phyloP scores from a whole-genome alignment of 2,113 vertebrate genomes.

The Gavia stellata region DNA sequence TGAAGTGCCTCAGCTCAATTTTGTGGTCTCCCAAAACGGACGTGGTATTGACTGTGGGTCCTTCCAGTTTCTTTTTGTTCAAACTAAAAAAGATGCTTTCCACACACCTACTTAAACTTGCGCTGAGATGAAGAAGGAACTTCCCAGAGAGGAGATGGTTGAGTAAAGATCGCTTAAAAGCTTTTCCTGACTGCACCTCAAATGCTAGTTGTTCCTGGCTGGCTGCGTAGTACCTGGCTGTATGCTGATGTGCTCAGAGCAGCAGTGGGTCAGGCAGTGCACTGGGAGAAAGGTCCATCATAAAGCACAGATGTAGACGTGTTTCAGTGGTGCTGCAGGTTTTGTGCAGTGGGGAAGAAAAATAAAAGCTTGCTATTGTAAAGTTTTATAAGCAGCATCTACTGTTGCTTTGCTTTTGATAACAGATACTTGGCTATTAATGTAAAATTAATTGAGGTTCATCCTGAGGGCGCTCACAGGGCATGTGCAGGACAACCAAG shows the following conservation, averaged over 20 bases:
- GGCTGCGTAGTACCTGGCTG: neutral
- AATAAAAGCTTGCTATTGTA: neutral
- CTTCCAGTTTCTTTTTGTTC: neutral
- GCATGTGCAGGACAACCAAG: too few species aligned
- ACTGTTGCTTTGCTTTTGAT: neutral
- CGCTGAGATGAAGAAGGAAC: neutral
- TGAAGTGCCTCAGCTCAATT: neutral
- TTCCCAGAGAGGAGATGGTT: neutral
- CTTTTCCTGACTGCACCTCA: neutral
- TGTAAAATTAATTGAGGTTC: too few species aligned
- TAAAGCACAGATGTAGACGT: neutral
- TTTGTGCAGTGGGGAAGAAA: neutral
- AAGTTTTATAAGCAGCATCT: neutral
- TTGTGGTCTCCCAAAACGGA: neutral
- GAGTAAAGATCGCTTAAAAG: neutral
- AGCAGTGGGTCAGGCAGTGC: neutral
- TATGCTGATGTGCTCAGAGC: neutral
- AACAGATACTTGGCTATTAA: neutral
- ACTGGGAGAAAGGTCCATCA: accelerated
- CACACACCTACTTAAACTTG: neutral
- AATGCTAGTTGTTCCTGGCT: neutral
- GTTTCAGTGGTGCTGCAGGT: neutral
- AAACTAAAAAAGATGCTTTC: neutral
- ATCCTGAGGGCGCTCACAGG: too few species aligned
- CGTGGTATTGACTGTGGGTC: neutral